Evolutionary conservation across 2,113 vertebrate species (phyloP).

Genomic region (Crotalus tigris): DNA sequence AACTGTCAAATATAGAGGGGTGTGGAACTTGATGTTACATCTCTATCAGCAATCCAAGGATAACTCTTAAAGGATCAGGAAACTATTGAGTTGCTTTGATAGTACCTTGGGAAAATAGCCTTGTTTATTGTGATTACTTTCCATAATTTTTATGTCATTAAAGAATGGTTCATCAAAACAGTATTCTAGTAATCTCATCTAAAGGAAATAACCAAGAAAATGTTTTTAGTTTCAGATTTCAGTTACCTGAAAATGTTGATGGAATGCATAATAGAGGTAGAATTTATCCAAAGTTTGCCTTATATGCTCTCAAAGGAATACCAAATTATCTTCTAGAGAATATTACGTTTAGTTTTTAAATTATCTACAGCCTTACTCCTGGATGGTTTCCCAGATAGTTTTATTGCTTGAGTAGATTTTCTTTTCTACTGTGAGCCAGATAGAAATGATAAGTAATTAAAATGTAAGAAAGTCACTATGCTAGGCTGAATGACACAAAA

Average conservation of each 20-base stretch:
- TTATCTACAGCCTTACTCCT: slow-evolving; percentile 52
- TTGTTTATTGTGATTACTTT: neutral
- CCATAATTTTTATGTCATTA: too few species aligned
- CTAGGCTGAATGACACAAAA: neutral
- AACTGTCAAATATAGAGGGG: neutral
- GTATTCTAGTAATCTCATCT: neutral
- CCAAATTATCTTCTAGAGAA: slow-evolving; percentile 45
- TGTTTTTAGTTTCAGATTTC: neutral
- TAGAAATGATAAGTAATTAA: slow-evolving; percentile 36
- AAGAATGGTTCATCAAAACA: neutral
- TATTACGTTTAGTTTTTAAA: slow-evolving; percentile 56
- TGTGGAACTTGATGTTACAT: neutral
- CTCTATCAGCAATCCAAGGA: neutral
- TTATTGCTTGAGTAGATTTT: slow-evolving; percentile 50
- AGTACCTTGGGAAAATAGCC: neutral
- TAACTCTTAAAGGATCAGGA: neutral
- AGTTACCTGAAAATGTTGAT: neutral
- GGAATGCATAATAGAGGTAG: slow-evolving; percentile 20
- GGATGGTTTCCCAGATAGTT: slow-evolving; percentile 45
- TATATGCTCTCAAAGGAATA: slow-evolving; percentile 36
- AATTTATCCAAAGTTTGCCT: slow-evolving; percentile 21
- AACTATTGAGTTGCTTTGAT: neutral
- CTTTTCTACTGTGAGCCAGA: slow-evolving; percentile 48
- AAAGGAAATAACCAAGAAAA: slow-evolving; percentile 6
- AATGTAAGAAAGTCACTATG: slow-evolving; percentile 25